These are phyloP conservation scores for Pica pica DNA, from an alignment of 2,113 vertebrate genomes.

Conservation along the genomic window DNA sequence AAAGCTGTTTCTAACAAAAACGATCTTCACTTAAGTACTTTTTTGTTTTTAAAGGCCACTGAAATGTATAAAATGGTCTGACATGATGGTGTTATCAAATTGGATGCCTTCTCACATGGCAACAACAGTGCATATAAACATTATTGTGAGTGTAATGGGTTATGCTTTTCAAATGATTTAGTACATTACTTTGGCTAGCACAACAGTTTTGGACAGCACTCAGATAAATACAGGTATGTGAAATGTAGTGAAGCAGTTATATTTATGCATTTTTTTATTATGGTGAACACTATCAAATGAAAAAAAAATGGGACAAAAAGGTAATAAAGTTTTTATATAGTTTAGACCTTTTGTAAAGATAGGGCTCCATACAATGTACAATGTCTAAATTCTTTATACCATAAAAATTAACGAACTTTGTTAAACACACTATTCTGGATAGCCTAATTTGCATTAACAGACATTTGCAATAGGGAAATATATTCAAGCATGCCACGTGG, in stretches of 20 bases:
- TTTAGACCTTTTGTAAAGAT: slow-evolving; percentile 74
- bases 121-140: slow-evolving; percentile 90
- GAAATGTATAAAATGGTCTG: slow-evolving; percentile 94
- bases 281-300: slow-evolving; percentile 78
- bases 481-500: slow-evolving; percentile 91
- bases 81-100: slow-evolving; percentile 76
- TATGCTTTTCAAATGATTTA: slow-evolving; percentile 77
- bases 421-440: slow-evolving; percentile 89
- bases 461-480: slow-evolving; percentile 81
- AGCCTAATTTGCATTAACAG: slow-evolving; percentile 92
- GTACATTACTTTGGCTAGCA: slow-evolving; percentile 88
- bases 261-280: slow-evolving; percentile 80
- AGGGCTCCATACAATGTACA: slow-evolving; percentile 77
- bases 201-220: slow-evolving; percentile 89
- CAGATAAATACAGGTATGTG: slow-evolving; percentile 90
- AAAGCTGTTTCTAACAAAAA: slow-evolving; percentile 79
- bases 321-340: slow-evolving; percentile 74
- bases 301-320: slow-evolving; percentile 74
- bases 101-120: slow-evolving; percentile 85
- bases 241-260: slow-evolving; percentile 92
- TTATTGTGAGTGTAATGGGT: slow-evolving; percentile 75
- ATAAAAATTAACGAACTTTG: slow-evolving; percentile 78
- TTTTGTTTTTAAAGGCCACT: slow-evolving; percentile 89
- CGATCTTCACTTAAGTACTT: slow-evolving; percentile 68
- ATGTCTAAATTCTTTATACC: slow-evolving; percentile 77